Evolutionary conservation across 2,888 invertebrate species (phyloP).

Genomic region (Sialis fuliginosa): DNA sequence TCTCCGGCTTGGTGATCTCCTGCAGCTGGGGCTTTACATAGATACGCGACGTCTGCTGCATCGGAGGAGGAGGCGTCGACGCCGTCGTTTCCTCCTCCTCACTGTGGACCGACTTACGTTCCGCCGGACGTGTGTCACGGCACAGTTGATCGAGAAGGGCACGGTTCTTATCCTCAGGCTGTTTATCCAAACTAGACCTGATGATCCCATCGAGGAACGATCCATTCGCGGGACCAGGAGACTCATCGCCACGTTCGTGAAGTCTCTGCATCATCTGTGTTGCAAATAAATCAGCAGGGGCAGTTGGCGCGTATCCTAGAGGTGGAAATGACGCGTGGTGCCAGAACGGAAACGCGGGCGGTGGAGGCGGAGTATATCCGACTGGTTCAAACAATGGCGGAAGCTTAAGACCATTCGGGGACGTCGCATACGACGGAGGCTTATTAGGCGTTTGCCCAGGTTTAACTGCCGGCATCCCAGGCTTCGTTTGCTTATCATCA

Average conservation of each 20-base stretch:
- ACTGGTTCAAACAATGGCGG: constrained; percentile 40
- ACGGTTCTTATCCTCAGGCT: constrained; percentile 36
- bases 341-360: constrained; percentile 63
- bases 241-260: constrained; percentile 61
- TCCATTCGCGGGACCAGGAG: constrained; percentile 45
- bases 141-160: constrained; percentile 48
- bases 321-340: constrained; percentile 39
- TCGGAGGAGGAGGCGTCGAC: constrained; percentile 9
- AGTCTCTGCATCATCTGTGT: constrained; percentile 66
- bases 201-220: constrained; percentile 70
- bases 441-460: constrained; percentile 23
- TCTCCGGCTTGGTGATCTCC: constrained; percentile 26
- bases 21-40: constrained; percentile 21
- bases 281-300: constrained; percentile 53
- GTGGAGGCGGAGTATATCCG: constrained; percentile 42
- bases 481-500: constrained; percentile 30
- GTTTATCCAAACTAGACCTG: constrained; percentile 57
- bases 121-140: constrained; percentile 28
- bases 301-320: constrained; percentile 30
- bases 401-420: constrained; percentile 57
- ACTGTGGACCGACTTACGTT: constrained; percentile 2
- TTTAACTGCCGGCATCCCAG: constrained; percentile 24
- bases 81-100: constrained; percentile 4
- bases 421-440: constrained; percentile 26
- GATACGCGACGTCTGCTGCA: constrained; percentile 17